Percentiles rank a stretch among this genome's conserved stretches.
Conservation (phyloP, 2,888 invertebrate species). For the Andrena haemorrhoa region DNA sequence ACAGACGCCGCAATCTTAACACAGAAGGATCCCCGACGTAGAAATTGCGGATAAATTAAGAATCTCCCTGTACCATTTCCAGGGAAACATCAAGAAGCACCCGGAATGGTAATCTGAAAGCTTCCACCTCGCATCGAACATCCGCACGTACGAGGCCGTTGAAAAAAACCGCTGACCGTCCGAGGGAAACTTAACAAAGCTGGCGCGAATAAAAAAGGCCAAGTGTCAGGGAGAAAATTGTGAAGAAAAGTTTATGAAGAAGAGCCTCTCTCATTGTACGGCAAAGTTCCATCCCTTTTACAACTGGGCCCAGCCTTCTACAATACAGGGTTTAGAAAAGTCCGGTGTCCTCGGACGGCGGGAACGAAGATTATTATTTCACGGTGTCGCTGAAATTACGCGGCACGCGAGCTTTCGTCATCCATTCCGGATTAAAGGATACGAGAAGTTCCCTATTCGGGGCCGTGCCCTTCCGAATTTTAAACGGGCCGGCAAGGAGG, state of each 20-base stretch:
- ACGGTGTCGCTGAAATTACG: slow-evolving; percentile 7
- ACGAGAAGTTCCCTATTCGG: not conserved
- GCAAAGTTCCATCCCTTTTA: slow-evolving; percentile 4
- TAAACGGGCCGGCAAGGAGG: not conserved
- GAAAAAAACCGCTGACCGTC: not conserved
- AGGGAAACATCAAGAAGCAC: no score
- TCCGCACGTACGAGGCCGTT: not conserved
- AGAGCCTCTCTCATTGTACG: slow-evolving; percentile 13
- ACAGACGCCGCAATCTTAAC: not conserved
- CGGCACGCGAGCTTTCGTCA: not conserved
- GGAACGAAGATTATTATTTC: slow-evolving; percentile 14
- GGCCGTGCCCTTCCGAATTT: slow-evolving; percentile 13
- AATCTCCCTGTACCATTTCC: not conserved
- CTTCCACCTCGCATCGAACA: not conserved
- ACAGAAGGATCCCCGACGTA: not conserved
- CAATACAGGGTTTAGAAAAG: not conserved
- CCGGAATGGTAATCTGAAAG: not conserved
- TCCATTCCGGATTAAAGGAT: slow-evolving; percentile 33
- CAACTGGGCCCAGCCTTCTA: slow-evolving; percentile 2
- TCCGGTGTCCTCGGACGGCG: not conserved
- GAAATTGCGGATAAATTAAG: not conserved
- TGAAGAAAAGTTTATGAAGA: slow-evolving; percentile 16
- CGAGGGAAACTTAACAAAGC: not conserved
- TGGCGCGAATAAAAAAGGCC: not conserved
- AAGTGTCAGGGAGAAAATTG: not conserved